Conservation (phyloP, 2,888 invertebrate genomes). For the Cryptophagus acutangulus region DNA sequence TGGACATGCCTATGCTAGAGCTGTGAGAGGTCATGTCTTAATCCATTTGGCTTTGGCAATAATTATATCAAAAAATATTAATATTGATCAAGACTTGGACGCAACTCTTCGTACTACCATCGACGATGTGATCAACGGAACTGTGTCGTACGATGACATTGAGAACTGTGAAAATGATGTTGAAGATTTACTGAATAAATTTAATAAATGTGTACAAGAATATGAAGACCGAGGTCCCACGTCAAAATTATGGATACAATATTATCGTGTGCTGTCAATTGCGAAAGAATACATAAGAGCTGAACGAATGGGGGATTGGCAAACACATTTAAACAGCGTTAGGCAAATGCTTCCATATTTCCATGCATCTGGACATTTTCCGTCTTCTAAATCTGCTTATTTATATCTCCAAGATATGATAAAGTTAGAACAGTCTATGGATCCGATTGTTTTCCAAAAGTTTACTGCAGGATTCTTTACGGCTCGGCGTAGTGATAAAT, state of each 20-base stretch:
- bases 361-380: conserved; percentile 26
- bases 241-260: conserved; percentile 37
- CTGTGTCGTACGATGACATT: conserved; percentile 34
- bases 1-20: conserved; percentile 34
- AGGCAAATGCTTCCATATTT: conserved; percentile 39
- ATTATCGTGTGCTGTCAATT: conserved; percentile 40
- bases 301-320: conserved; percentile 41
- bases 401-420: conserved; percentile 28
- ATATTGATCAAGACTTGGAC: conserved; percentile 30
- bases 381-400: conserved; percentile 29
- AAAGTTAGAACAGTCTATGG: conserved; percentile 9
- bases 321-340: conserved; percentile 36
- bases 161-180: conserved; percentile 34
- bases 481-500: too few relatives aligned
- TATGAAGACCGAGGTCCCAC: conserved; percentile 37
- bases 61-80: conserved; percentile 32
- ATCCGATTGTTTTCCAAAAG: conserved; percentile 27
- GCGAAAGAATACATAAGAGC: conserved; percentile 41
- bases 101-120: conserved; percentile 27
- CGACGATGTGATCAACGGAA: conserved; percentile 29
- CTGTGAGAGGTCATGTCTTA: conserved; percentile 30
- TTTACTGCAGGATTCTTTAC: too few relatives aligned
- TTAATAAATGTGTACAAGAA: conserved; percentile 31
- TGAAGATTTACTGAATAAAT: conserved; percentile 31
- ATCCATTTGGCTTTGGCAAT: conserved; percentile 35